Conservation (phyloP, 2,797 vertebrate species). For the Rhinichthys osculus region DNA sequence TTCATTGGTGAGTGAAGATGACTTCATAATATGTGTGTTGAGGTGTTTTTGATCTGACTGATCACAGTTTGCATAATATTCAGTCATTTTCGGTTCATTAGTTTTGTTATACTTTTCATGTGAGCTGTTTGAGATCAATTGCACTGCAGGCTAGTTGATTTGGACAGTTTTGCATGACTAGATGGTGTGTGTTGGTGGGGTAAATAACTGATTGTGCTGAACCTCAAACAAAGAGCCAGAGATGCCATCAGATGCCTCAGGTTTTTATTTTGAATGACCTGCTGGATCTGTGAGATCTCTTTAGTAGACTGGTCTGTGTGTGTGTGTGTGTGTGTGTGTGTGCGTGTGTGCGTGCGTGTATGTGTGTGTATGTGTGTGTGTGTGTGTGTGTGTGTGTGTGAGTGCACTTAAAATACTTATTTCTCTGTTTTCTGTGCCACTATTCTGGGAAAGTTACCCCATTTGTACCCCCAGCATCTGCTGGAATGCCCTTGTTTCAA, state of each 20-base stretch:
- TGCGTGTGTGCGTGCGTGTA: background rate
- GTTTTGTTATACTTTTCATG: background rate
- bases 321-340: too few relatives aligned
- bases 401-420: background rate
- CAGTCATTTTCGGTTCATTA: background rate
- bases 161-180: background rate
- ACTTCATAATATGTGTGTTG: background rate
- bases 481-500: background rate
- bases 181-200: background rate
- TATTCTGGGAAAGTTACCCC: background rate
- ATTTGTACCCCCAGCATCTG: background rate
- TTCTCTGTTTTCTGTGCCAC: background rate
- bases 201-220: background rate
- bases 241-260: background rate
- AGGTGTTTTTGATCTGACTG: background rate
- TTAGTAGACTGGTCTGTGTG: background rate
- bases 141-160: too few relatives aligned
- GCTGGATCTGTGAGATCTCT: background rate
- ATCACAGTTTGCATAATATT: background rate
- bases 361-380: too few relatives aligned
- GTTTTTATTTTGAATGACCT: background rate
- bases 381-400: background rate
- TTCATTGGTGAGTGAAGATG: constrained; percentile 14
- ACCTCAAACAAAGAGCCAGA: background rate
- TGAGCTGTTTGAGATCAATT: background rate